Evolutionary conservation across 2,797 vertebrate species (phyloP).

Genomic region (Etheostoma nigrum): DNA sequence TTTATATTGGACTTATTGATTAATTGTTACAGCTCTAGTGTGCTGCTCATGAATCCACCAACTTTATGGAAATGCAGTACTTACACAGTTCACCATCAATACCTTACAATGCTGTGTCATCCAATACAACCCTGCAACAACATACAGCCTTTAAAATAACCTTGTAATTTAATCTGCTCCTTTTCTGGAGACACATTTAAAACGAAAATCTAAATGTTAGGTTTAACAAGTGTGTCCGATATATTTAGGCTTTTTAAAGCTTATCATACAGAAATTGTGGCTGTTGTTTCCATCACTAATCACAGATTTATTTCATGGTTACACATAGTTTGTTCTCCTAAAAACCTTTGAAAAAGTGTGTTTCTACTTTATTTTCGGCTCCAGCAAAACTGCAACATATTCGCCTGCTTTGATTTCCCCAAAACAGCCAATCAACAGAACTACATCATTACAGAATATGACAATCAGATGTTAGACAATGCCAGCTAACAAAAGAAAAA

Average conservation of each 20-base stretch:
- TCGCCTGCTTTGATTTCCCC: slow-evolving; percentile 14
- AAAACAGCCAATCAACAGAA: slow-evolving; percentile 28
- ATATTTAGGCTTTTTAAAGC: not conserved
- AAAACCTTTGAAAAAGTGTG: not conserved
- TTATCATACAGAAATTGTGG: not conserved
- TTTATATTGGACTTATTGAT: not conserved
- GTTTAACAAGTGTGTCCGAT: not conserved
- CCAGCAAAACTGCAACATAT: slow-evolving; percentile 5
- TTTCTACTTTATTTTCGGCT: not conserved
- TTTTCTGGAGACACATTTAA: not conserved
- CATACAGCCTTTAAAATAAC: not conserved
- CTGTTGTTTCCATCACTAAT: not conserved
- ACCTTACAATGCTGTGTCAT: not conserved
- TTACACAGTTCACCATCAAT: not conserved
- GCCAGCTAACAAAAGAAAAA: slow-evolving; percentile 53
- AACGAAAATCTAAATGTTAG: not conserved
- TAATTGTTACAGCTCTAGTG: not conserved
- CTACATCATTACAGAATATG: slow-evolving; percentile 22
- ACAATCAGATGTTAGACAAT: slow-evolving; percentile 41
- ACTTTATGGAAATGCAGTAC: not conserved
- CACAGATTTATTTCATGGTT: not conserved
- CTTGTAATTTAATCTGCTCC: not conserved
- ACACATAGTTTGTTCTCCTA: not conserved
- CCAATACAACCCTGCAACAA: not conserved
- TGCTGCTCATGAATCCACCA: not conserved